A percentile compares a stretch with the other conserved stretches of the same genome.
Evolutionary conservation across 2,797 vertebrate species (phyloP).

Genomic region (Enteromius thamalakanensis): DNA sequence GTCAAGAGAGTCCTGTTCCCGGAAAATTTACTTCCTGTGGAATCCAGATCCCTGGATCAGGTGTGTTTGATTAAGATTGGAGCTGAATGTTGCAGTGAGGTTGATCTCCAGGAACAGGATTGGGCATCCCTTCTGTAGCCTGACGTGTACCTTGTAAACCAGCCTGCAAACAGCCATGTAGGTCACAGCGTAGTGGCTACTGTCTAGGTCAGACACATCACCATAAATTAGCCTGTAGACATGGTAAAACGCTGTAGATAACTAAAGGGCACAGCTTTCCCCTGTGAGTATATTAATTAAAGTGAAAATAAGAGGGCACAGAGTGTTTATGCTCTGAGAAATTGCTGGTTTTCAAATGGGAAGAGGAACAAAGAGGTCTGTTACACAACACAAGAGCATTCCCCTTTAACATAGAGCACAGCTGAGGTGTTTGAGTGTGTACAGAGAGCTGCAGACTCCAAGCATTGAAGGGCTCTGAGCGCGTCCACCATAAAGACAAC

Average conservation of each 20-base stretch:
- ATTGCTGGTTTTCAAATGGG: not conserved
- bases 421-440: conserved; percentile 92
- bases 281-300: too few species aligned
- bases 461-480: conserved; percentile 95
- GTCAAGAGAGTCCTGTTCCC: not conserved
- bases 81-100: not conserved
- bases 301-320: not conserved
- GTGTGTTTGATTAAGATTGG: not conserved
- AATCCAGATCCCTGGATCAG: not conserved
- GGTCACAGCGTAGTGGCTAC: not conserved
- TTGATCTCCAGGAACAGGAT: not conserved
- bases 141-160: not conserved
- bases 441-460: conserved; percentile 95
- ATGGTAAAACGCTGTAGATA: not conserved
- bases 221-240: not conserved
- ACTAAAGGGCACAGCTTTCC: not conserved
- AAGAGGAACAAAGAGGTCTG: conserved; percentile 1
- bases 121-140: not conserved
- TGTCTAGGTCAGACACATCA: not conserved
- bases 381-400: conserved; percentile 67
- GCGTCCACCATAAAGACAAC: conserved; percentile 75
- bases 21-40: not conserved
- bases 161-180: not conserved
- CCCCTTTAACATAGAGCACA: conserved; percentile 82
- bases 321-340: not conserved